phyloP scores from a whole-genome alignment of 2,113 vertebrate genomes.

The Chitala chitala region DNA sequence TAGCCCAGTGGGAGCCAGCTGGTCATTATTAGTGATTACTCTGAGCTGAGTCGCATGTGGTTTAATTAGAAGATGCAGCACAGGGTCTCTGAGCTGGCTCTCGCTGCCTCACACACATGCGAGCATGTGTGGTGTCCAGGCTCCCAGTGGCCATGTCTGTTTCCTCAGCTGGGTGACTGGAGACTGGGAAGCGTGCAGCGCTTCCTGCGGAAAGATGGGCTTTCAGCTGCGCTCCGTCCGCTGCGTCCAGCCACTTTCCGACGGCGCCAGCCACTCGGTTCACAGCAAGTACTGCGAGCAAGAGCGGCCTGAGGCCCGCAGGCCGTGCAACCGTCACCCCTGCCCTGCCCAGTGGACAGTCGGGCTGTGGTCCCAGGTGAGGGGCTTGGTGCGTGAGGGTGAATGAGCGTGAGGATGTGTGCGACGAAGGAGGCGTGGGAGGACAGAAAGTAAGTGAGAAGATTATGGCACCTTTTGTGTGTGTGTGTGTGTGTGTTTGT shows the following conservation, averaged over 20 bases:
- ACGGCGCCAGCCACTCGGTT: conserved; percentile 79
- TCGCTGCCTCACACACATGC: background rate
- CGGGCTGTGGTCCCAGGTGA: conserved; percentile 88
- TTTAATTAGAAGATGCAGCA: background rate
- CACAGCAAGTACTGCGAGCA: conserved; percentile 90
- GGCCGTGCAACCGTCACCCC: conserved; percentile 79
- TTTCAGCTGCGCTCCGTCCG: conserved; percentile 77
- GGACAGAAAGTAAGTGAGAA: no score
- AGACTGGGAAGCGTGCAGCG: conserved; percentile 90
- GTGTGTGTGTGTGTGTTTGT: conserved; percentile 1
- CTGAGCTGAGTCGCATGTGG: no score
- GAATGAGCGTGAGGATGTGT: background rate
- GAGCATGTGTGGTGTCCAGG: background rate
- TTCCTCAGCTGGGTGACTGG: conserved; percentile 81
- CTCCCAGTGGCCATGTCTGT: background rate
- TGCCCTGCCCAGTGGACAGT: conserved; percentile 86
- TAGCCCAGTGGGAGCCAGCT: background rate
- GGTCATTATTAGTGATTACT: background rate
- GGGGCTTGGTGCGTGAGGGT: no score
- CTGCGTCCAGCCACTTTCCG: conserved; percentile 75
- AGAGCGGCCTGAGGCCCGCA: conserved; percentile 77
- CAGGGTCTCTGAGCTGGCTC: background rate
- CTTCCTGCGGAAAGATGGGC: conserved; percentile 81
- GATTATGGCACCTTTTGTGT: no score
- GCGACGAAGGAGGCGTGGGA: background rate